These are phyloP conservation scores for Pipistrellus nathusii DNA, from an alignment of 2,797 vertebrate species.

Conservation along the genomic window DNA sequence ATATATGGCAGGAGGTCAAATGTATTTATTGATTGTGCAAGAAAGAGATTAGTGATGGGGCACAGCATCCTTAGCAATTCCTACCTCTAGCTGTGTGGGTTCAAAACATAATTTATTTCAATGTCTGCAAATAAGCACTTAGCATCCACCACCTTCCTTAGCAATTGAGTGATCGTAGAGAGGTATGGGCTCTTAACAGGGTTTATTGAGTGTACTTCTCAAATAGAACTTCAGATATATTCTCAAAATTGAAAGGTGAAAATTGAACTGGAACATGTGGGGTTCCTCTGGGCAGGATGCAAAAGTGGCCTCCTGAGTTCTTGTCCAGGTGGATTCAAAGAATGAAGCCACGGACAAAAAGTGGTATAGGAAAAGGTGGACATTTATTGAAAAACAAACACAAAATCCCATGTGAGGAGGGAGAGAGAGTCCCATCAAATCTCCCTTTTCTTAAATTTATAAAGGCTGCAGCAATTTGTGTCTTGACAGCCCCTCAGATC, in stretches of 20 bases:
- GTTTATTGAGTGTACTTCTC: constrained; percentile 56
- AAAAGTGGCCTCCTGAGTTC: too few species aligned
- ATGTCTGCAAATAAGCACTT: constrained; percentile 45
- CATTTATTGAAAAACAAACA: too few species aligned
- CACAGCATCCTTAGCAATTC: background rate
- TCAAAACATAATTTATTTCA: constrained; percentile 69
- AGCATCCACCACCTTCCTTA: constrained; percentile 40
- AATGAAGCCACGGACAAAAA: too few species aligned
- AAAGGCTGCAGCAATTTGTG: too few species aligned
- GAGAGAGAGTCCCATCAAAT: too few species aligned
- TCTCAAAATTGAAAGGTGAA: constrained; percentile 22
- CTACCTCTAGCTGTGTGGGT: background rate
- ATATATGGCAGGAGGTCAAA: background rate
- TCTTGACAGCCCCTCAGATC: too few species aligned
- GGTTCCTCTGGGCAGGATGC: too few species aligned
- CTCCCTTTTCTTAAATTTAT: too few species aligned
- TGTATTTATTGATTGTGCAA: background rate
- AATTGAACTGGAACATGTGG: too few species aligned
- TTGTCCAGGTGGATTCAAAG: too few species aligned
- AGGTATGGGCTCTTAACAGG: constrained; percentile 63
- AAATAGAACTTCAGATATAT: constrained; percentile 36
- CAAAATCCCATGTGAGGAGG: too few species aligned
- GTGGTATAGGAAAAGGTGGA: too few species aligned
- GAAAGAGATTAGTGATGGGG: background rate
- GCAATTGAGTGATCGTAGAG: constrained; percentile 40